These are phyloP conservation scores for Thamnophis elegans DNA, from an alignment of 2,797 vertebrate species.

Conservation along the genomic window DNA sequence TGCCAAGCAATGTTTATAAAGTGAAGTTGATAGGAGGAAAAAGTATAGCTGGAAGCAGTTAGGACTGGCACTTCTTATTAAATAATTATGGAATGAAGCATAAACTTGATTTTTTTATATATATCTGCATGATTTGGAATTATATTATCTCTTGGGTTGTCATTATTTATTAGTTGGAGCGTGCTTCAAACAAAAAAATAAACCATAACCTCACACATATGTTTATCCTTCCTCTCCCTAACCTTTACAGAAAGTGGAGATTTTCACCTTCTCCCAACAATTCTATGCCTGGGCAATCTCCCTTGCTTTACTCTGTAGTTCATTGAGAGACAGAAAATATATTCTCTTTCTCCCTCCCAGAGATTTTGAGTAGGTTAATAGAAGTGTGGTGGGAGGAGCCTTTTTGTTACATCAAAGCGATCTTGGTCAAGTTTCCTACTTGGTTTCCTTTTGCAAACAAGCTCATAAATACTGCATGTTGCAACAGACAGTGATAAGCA, in stretches of 20 bases:
- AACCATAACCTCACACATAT: not conserved
- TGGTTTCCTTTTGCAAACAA: not conserved
- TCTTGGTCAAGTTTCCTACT: not conserved
- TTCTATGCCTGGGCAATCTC: not conserved
- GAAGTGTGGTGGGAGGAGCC: not conserved
- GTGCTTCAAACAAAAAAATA: not conserved
- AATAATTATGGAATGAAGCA: not conserved
- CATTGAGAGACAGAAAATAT: not conserved
- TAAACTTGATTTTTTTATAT: not conserved
- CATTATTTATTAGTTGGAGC: not conserved
- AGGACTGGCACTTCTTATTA: not conserved
- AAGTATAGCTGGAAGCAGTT: not conserved
- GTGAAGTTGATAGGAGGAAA: not conserved
- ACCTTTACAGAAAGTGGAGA: not conserved
- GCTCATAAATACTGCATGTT: not conserved
- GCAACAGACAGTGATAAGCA: not conserved
- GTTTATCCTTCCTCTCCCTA: not conserved
- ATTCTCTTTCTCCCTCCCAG: not conserved
- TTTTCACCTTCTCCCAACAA: not conserved
- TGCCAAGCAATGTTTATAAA: not conserved
- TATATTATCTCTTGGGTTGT: not conserved
- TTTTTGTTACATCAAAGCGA: not conserved
- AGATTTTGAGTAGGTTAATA: not conserved
- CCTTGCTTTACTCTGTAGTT: not conserved
- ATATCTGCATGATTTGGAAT: not conserved